phyloP scores from a whole-genome alignment of 1,140 invertebrate species.

The Cataglyphis hispanica region DNA sequence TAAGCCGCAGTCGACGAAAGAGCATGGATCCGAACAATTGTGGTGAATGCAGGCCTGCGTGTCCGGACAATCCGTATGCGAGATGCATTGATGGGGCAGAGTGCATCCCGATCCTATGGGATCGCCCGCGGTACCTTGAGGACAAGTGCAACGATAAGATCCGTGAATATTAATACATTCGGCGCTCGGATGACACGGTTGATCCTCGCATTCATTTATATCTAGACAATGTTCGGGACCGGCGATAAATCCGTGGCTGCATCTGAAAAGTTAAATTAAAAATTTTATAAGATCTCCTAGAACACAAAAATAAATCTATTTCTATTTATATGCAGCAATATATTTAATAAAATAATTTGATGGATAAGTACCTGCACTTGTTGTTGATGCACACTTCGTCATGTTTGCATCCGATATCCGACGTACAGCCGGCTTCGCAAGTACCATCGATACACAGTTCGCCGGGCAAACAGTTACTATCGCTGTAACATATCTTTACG shows the following conservation, averaged over 20 bases:
- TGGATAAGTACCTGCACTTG: conserved; percentile 89
- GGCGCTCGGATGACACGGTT: conserved; percentile 93
- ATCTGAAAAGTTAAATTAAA: conserved; percentile 82
- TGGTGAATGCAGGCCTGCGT: conserved; percentile 90
- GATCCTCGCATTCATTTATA: conserved; percentile 92
- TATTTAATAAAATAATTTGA: neutral
- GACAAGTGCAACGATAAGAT: conserved; percentile 93
- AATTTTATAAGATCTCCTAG: neutral
- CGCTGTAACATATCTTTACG: conserved; percentile 94
- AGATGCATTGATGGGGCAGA: conserved; percentile 90
- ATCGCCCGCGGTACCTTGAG: conserved; percentile 92
- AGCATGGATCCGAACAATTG: conserved; percentile 93
- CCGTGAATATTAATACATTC: conserved; percentile 93
- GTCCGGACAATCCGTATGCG: conserved; percentile 90
- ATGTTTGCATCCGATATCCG: conserved; percentile 92
- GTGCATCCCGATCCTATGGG: conserved; percentile 91
- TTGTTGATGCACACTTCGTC: conserved; percentile 93
- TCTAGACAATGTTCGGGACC: conserved; percentile 91
- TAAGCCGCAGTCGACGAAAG: conserved; percentile 89
- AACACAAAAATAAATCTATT: neutral
- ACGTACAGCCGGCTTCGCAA: conserved; percentile 93
- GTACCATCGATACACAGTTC: conserved; percentile 95
- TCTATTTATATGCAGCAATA: neutral
- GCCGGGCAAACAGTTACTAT: conserved; percentile 95
- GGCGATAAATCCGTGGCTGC: conserved; percentile 90